These are phyloP conservation scores for Callimorpha dominula DNA, from an alignment of 2,888 invertebrate genomes.

Conservation along the genomic window DNA sequence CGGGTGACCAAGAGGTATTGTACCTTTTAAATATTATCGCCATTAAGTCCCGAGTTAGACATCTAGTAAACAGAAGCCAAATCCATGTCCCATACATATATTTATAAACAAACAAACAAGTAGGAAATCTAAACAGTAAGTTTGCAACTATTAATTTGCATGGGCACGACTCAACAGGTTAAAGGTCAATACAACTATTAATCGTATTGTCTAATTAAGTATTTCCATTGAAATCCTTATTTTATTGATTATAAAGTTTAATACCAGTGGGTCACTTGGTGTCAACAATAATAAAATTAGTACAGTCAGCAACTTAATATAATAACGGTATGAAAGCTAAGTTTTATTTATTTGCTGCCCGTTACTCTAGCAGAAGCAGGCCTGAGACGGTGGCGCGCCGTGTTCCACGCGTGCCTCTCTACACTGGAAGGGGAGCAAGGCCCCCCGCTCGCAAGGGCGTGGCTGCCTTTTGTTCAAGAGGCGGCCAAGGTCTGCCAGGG, in stretches of 20 bases:
- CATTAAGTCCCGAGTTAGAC: too few species aligned
- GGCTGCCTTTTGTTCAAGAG: too few species aligned
- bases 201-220: background rate
- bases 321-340: background rate
- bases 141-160: background rate
- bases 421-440: too few species aligned
- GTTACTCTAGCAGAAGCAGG: too few species aligned
- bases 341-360: too few species aligned
- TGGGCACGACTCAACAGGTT: background rate
- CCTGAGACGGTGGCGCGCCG: too few species aligned
- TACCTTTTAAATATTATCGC: too few species aligned
- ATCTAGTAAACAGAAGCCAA: background rate
- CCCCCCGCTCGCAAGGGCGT: too few species aligned
- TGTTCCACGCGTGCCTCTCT: too few species aligned
- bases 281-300: background rate
- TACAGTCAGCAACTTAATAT: background rate
- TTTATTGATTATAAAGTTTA: conserved; percentile 4
- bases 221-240: background rate
- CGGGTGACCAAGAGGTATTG: too few species aligned
- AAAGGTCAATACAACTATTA: background rate
- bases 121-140: background rate
- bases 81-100: background rate
- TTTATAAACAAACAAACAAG: background rate
- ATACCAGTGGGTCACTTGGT: conserved; percentile 12
- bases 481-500: too few species aligned